phyloP scores from a whole-genome alignment of 2,888 invertebrate species.

The Xylota segnis region DNA sequence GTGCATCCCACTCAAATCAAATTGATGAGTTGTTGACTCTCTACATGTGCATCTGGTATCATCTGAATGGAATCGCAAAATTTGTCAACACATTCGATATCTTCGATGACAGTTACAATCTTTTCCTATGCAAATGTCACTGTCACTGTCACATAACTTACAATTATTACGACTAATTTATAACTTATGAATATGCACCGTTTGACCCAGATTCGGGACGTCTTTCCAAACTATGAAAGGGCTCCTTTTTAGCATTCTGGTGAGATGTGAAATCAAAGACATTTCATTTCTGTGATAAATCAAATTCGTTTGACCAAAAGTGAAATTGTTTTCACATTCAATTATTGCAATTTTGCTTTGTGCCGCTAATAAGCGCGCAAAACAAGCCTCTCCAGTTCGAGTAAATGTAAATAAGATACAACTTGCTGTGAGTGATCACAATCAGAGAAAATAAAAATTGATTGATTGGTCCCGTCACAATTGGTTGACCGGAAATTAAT shows the following conservation, averaged over 20 bases:
- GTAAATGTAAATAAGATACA: constrained; percentile 27
- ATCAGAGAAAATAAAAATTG: constrained; percentile 28
- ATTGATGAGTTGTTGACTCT: neutral
- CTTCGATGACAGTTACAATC: neutral
- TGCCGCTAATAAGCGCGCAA: constrained; percentile 4
- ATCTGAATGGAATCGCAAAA: neutral
- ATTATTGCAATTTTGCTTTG: constrained; percentile 52
- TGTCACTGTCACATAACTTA: constrained; percentile 14
- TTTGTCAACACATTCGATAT: constrained; percentile 6
- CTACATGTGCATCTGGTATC: neutral
- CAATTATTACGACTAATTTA: constrained; percentile 1
- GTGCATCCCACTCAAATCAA: neutral
- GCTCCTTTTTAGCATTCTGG: constrained; percentile 7
- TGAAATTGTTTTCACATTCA: constrained; percentile 59
- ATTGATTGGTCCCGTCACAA: constrained; percentile 62
- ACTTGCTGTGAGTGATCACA: constrained; percentile 3
- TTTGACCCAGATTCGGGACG: constrained; percentile 13
- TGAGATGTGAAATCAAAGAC: constrained; percentile 39
- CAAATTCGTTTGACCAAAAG: constrained; percentile 16
- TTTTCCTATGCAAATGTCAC: constrained; percentile 14
- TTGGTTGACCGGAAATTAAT: constrained; percentile 65
- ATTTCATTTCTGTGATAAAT: neutral
- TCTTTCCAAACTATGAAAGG: constrained; percentile 9
- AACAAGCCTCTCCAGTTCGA: constrained; percentile 32
- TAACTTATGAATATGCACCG: neutral